Percentiles rank a stretch among this genome's conserved stretches.
phyloP scores from a whole-genome alignment of 37 sponge, comb jelly and placozoan genomes.

The Aplysina aerophoba region DNA sequence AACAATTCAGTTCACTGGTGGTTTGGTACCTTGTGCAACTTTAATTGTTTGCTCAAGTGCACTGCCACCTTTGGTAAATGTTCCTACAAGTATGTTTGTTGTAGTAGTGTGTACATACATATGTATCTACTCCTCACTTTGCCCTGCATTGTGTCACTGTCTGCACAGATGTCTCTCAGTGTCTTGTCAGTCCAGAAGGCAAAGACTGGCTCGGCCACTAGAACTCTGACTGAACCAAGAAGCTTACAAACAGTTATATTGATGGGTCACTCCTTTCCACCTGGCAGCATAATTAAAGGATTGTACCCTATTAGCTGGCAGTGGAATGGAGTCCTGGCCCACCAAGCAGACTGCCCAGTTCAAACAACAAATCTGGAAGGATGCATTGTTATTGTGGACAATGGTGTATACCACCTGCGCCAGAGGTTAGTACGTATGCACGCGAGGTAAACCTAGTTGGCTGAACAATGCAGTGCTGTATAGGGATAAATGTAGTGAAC shows the following conservation, averaged over 20 bases:
- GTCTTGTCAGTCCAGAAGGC: slow-evolving; percentile 9
- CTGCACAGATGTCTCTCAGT: neutral
- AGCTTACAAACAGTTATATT: neutral
- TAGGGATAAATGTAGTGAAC: no score
- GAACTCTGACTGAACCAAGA: no score
- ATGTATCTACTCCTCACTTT: no score
- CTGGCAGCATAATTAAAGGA: slow-evolving; percentile 24
- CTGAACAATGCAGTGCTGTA: no score
- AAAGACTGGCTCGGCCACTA: neutral
- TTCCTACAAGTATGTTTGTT: no score
- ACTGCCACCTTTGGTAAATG: no score
- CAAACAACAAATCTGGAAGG: slow-evolving; percentile 64
- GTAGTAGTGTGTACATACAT: no score
- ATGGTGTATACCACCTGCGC: slow-evolving; percentile 66
- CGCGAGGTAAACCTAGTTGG: no score
- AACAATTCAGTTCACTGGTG: no score
- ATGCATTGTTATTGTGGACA: slow-evolving; percentile 64
- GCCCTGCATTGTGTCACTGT: neutral
- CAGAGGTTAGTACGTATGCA: slow-evolving; percentile 51
- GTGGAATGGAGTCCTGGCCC: neutral
- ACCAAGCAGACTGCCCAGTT: neutral
- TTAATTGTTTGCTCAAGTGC: no score
- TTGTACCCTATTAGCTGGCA: slow-evolving; percentile 7
- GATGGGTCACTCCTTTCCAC: neutral
- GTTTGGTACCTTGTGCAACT: no score